Evolutionary conservation across 2,797 vertebrate species (phyloP).

Genomic region (Sarcoramphus papa): DNA sequence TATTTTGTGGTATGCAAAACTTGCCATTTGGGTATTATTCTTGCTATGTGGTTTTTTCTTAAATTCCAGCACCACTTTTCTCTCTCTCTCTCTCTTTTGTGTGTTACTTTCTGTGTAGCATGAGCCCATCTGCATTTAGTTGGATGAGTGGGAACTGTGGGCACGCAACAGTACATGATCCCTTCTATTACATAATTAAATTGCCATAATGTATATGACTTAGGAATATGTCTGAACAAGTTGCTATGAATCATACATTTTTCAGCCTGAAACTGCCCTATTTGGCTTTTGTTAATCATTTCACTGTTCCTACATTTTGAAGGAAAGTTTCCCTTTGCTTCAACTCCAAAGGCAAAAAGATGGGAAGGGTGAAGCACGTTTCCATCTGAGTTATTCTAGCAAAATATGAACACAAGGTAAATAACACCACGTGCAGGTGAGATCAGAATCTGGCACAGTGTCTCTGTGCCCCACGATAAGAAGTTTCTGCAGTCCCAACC

Average conservation of each 20-base stretch:
- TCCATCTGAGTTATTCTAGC: not conserved
- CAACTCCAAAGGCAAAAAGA: not conserved
- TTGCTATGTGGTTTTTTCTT: not conserved
- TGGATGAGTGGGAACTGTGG: conserved; percentile 24
- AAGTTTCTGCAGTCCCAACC: not conserved
- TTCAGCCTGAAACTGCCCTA: conserved; percentile 22
- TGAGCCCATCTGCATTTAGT: not conserved
- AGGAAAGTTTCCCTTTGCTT: conserved; percentile 1
- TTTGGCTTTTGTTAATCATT: conserved; percentile 43
- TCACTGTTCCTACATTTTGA: not conserved
- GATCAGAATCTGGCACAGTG: conserved; percentile 22
- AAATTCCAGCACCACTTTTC: not conserved
- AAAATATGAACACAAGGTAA: not conserved
- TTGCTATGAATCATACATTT: conserved; percentile 36
- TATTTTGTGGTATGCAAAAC: not conserved
- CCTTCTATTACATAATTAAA: conserved; percentile 55
- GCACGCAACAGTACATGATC: conserved; percentile 10
- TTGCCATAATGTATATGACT: conserved; percentile 9
- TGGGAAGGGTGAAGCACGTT: not conserved
- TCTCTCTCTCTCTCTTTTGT: not conserved
- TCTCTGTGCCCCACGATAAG: not conserved
- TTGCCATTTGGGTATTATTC: not conserved
- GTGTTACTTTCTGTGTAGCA: not conserved
- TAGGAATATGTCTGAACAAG: conserved; percentile 41
- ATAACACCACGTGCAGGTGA: not conserved